Percentiles rank a stretch among this genome's conserved stretches.
These are phyloP conservation scores for Anguilla japonica DNA, from an alignment of 2,113 vertebrate species.

Conservation along the genomic window DNA sequence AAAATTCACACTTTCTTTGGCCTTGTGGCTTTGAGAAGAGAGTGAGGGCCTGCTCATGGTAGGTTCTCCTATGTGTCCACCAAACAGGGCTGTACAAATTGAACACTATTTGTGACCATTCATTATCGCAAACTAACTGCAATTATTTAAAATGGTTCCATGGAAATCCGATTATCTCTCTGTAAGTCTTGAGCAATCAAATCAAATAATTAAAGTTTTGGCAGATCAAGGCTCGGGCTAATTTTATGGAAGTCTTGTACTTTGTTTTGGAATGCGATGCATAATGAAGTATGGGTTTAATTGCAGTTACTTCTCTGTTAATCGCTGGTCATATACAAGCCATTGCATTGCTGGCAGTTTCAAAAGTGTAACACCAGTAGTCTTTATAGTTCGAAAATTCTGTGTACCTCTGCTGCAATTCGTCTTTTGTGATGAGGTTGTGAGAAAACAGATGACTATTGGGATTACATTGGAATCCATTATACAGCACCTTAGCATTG, in stretches of 20 bases:
- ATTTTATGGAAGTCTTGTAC: conserved; percentile 11
- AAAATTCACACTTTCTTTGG: conserved; percentile 63
- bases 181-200: conserved; percentile 24
- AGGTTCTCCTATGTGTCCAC: conserved; percentile 21
- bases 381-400: neutral
- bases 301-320: conserved; percentile 2
- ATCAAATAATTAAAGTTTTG: conserved; percentile 26
- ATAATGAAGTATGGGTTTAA: neutral
- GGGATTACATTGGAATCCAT: conserved; percentile 63
- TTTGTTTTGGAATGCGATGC: conserved; percentile 19
- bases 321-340: conserved; percentile 4
- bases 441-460: neutral
- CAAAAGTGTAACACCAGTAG: neutral
- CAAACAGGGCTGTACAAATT: neutral
- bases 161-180: conserved; percentile 21
- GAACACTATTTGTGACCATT: conserved; percentile 13
- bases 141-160: conserved; percentile 20
- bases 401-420: neutral
- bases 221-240: conserved; percentile 12
- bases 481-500: conserved; percentile 67
- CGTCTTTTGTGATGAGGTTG: neutral
- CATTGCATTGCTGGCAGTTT: neutral
- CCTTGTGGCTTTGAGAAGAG: conserved; percentile 48
- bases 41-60: neutral
- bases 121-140: conserved; percentile 16